These are phyloP conservation scores for Trichogramma evanescens DNA, from an alignment of 2,888 invertebrate species.

Conservation along the genomic window DNA sequence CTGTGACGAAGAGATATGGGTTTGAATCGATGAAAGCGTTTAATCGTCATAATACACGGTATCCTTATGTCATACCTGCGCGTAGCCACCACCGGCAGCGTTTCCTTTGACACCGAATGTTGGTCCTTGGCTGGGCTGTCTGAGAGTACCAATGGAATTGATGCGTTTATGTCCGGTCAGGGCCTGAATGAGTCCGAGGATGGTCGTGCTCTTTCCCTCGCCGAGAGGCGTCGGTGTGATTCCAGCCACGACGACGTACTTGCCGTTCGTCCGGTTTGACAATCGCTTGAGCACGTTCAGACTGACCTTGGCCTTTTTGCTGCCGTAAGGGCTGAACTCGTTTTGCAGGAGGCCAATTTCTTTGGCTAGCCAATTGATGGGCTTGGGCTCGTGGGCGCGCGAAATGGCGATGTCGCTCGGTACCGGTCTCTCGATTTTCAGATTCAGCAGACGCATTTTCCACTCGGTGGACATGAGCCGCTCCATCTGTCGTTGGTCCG, in stretches of 20 bases:
- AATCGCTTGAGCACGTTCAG: conserved; percentile 74
- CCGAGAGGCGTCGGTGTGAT: conserved; percentile 99
- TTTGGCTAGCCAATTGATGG: conserved; percentile 66
- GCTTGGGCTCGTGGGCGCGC: conserved; percentile 79
- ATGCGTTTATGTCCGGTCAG: conserved; percentile 73
- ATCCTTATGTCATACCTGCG: conserved; percentile 56
- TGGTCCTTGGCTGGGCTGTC: conserved; percentile 98
- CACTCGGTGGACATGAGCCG: conserved; percentile 58
- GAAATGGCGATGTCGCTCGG: conserved; percentile 94
- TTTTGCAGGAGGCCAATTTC: conserved; percentile 76
- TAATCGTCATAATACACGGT: neutral
- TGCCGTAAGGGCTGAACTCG: conserved; percentile 87
- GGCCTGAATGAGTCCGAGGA: conserved; percentile 89
- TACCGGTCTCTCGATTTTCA: conserved; percentile 64
- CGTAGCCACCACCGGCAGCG: conserved; percentile 97
- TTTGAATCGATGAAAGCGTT: neutral
- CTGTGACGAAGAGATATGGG: conserved; percentile 47
- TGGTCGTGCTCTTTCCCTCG: conserved; percentile 96
- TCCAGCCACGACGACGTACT: conserved; percentile 91
- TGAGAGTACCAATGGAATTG: conserved; percentile 87
- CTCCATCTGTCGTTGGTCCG: conserved; percentile 63
- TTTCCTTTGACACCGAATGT: conserved; percentile 99
- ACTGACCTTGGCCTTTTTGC: conserved; percentile 89
- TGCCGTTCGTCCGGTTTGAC: conserved; percentile 63
- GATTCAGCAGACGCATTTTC: conserved; percentile 63